Evolutionary conservation across 1,140 invertebrate species (phyloP).

Genomic region (Anthonomus grandis): DNA sequence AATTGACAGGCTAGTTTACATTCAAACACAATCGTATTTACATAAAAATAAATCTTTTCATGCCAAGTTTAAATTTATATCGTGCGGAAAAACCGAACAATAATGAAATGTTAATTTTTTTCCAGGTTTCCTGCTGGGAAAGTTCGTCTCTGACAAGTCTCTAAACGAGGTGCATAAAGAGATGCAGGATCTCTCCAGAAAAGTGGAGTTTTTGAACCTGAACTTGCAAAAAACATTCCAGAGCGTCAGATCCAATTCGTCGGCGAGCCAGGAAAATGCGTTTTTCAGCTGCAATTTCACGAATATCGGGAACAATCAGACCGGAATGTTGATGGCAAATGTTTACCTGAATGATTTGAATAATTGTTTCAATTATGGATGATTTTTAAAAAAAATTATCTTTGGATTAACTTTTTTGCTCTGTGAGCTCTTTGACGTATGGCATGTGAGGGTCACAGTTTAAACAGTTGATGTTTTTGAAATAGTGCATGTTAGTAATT

Average conservation of each 20-base stretch:
- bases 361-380: constrained; percentile 29
- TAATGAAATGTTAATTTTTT: constrained; percentile 1
- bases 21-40: background rate
- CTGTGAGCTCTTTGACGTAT: too few species aligned
- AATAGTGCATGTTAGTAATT: too few species aligned
- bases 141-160: constrained; percentile 48
- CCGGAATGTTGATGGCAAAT: background rate
- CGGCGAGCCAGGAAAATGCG: constrained; percentile 4
- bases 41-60: background rate
- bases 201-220: constrained; percentile 16
- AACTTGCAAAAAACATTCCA: constrained; percentile 22
- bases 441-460: too few species aligned
- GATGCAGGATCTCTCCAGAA: constrained; percentile 15
- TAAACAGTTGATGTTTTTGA: too few species aligned
- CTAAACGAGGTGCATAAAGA: constrained; percentile 21
- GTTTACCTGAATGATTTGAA: constrained; percentile 16
- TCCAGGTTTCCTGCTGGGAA: constrained; percentile 48
- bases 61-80: background rate
- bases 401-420: too few species aligned
- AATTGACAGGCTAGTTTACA: background rate
- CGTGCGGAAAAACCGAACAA: background rate
- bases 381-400: too few species aligned
- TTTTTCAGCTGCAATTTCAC: constrained; percentile 19
- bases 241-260: background rate
- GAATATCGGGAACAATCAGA: constrained; percentile 2